These are phyloP conservation scores for Aromia moschata DNA, from an alignment of 2,888 invertebrate species.

Conservation along the genomic window DNA sequence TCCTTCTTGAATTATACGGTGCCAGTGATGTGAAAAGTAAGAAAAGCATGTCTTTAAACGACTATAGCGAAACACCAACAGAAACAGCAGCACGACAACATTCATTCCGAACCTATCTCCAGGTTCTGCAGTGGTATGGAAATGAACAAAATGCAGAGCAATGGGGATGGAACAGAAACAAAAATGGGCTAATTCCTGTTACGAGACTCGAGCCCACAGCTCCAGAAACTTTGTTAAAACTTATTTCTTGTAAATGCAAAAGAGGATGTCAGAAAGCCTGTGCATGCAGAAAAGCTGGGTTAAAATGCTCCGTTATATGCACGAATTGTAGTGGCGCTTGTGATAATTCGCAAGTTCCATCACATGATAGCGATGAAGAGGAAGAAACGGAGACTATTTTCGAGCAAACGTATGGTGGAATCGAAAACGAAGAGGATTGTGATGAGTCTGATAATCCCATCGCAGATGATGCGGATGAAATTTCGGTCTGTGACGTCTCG, in stretches of 20 bases:
- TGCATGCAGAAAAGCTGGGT: neutral
- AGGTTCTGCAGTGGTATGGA: constrained; percentile 37
- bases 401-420: constrained; percentile 34
- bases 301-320: neutral
- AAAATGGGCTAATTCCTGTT: constrained; percentile 31
- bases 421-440: constrained; percentile 33
- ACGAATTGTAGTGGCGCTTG: constrained; percentile 38
- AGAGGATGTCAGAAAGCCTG: neutral
- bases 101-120: constrained; percentile 40
- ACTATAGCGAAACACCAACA: constrained; percentile 22
- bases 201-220: constrained; percentile 4
- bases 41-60: constrained; percentile 2
- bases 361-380: constrained; percentile 44
- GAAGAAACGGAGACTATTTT: constrained; percentile 45
- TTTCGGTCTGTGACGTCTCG: constrained; percentile 16
- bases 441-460: constrained; percentile 5
- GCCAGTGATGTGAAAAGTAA: constrained; percentile 9
- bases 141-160: constrained; percentile 31
- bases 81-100: constrained; percentile 35
- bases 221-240: constrained; percentile 3
- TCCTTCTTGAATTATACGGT: constrained; percentile 8
- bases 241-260: constrained; percentile 4
- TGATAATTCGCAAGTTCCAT: constrained; percentile 34
- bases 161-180: constrained; percentile 38
- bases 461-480: constrained; percentile 12